Percentiles rank a stretch among this genome's conserved stretches.
Conservation (phyloP, 2,797 vertebrate genomes). For the Takifugu ocellatus region DNA sequence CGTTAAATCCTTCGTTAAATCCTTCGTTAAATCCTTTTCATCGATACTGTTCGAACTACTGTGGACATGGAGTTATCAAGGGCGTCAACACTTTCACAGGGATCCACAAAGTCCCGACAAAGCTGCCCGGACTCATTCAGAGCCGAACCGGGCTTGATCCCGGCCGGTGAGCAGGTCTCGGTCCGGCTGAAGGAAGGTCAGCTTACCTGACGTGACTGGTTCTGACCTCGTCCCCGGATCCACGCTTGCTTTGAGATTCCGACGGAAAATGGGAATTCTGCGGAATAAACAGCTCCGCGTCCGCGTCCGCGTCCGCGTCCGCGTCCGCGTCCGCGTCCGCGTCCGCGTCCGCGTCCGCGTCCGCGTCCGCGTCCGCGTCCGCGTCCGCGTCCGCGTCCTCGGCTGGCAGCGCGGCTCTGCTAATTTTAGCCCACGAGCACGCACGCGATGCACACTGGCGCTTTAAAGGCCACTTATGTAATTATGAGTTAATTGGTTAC, state of each 20-base stretch:
- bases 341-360: constrained; percentile 8
- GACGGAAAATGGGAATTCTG: constrained; percentile 6
- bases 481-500: constrained; percentile 52
- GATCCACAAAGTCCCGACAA: no score
- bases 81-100: no score
- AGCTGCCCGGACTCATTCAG: no score
- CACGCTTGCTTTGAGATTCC: constrained; percentile 50
- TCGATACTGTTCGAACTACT: no score
- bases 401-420: constrained; percentile 9
- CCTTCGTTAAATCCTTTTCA: no score
- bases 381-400: constrained; percentile 4
- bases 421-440: constrained; percentile 34
- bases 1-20: no score
- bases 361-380: constrained; percentile 7
- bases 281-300: constrained; percentile 4
- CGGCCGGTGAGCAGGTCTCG: no score
- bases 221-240: constrained; percentile 56
- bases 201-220: constrained; percentile 46
- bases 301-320: constrained; percentile 2
- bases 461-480: constrained; percentile 37
- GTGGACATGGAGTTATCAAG: no score
- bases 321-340: constrained; percentile 10
- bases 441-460: constrained; percentile 25
- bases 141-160: no score
- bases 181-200: no score